phyloP scores from a whole-genome alignment of 64 coral and sea anemone genomes.

The Exaiptasia diaphana region DNA sequence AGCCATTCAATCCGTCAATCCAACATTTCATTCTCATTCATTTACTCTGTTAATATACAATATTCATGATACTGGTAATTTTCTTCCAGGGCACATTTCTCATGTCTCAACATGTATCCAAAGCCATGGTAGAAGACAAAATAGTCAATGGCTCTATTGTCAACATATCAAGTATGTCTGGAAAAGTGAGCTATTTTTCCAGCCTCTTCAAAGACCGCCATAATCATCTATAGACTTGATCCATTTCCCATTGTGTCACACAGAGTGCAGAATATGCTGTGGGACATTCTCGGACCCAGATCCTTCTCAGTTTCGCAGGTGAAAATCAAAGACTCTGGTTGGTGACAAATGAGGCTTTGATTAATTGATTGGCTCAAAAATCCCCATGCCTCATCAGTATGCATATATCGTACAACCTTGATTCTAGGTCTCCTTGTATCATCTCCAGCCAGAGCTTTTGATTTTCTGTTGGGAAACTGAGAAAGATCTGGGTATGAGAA shows the following conservation, averaged over 20 bases:
- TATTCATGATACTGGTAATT: no score
- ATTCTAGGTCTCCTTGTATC: no score
- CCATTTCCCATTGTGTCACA: no score
- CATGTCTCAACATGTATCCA: slow-evolving; percentile 71
- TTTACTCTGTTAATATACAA: no score
- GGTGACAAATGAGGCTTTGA: no score
- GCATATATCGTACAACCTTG: no score
- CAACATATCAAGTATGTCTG: slow-evolving; percentile 82
- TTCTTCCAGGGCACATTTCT: slow-evolving; percentile 83
- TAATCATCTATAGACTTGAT: no score
- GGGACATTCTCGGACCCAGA: not conserved
- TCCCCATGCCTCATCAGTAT: no score
- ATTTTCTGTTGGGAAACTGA: not conserved
- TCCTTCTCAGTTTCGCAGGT: not conserved
- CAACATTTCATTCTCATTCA: no score
- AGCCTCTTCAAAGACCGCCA: not conserved
- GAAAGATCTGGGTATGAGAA: not conserved
- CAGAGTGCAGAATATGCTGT: not conserved
- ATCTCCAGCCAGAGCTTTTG: not conserved
- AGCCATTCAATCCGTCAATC: not conserved
- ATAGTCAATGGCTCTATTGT: slow-evolving; percentile 84
- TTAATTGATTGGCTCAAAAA: no score
- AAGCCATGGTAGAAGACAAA: slow-evolving; percentile 75
- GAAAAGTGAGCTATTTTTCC: slow-evolving; percentile 63
- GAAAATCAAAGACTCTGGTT: not conserved